Conservation (phyloP, 2,113 vertebrate species). For the Syngnathus floridae region DNA sequence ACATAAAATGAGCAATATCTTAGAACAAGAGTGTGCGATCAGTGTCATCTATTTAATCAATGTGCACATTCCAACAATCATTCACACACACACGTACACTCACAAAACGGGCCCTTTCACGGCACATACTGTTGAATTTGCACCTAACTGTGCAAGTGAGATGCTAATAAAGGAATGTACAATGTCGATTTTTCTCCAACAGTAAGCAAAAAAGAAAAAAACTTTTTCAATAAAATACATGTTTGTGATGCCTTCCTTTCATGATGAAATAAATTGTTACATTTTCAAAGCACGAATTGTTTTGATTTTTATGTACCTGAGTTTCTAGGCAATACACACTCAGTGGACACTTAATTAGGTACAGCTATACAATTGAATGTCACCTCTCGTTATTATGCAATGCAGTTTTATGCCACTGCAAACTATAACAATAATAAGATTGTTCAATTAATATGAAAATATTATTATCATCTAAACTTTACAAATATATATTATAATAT, state of each 20-base stretch:
- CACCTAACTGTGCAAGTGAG: neutral
- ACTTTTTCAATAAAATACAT: neutral
- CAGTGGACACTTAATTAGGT: neutral
- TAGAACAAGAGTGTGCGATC: neutral
- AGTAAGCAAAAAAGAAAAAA: neutral
- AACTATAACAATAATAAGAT: neutral
- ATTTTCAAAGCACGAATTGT: neutral
- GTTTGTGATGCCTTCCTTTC: neutral
- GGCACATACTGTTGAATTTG: neutral
- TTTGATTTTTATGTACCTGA: neutral
- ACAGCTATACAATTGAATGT: neutral
- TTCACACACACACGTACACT: no score
- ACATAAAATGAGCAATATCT: neutral
- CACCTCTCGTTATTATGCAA: neutral
- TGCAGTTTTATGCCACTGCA: neutral
- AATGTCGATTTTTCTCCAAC: neutral
- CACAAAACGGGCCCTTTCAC: neutral
- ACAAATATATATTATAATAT: neutral
- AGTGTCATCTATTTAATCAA: constrained; percentile 5
- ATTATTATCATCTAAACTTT: neutral
- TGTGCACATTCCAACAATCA: neutral
- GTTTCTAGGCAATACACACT: neutral
- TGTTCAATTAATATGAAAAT: neutral
- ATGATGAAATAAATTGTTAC: constrained; percentile 10
- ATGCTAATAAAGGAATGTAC: neutral